phyloP scores from a whole-genome alignment of 2,797 vertebrate species.

The Pagetopsis macropterus region DNA sequence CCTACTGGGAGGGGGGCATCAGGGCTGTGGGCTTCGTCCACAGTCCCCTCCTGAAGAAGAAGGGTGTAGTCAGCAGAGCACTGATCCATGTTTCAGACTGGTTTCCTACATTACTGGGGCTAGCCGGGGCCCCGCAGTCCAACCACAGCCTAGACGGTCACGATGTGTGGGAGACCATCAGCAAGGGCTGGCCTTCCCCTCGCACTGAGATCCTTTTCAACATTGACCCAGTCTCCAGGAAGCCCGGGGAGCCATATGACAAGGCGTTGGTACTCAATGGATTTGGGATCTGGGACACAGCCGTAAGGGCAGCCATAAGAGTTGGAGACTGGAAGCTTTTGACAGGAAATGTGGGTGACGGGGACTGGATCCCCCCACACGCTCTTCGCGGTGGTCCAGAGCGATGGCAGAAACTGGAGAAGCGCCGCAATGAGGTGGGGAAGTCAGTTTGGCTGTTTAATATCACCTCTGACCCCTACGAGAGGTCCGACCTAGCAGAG shows the following conservation, averaged over 20 bases:
- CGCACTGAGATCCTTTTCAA: constrained; percentile 95
- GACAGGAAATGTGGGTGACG: constrained; percentile 91
- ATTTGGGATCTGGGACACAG: constrained; percentile 95
- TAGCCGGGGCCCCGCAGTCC: constrained; percentile 84
- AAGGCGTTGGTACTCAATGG: constrained; percentile 84
- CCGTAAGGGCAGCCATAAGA: constrained; percentile 90
- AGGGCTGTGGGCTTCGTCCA: constrained; percentile 93
- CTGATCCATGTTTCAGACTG: constrained; percentile 95
- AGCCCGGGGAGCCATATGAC: constrained; percentile 83
- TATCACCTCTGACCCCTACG: constrained; percentile 89
- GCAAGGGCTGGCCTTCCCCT: constrained; percentile 87
- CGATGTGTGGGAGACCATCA: constrained; percentile 91
- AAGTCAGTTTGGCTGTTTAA: constrained; percentile 96
- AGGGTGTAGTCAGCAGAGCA: constrained; percentile 86
- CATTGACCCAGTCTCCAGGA: constrained; percentile 93
- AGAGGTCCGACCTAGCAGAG: constrained; percentile 89
- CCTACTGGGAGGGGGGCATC: constrained; percentile 96
- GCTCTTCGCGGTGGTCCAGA: constrained; percentile 85
- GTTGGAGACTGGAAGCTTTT: constrained; percentile 93
- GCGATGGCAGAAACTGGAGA: constrained; percentile 88
- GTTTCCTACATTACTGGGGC: constrained; percentile 91
- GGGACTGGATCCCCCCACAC: constrained; percentile 93
- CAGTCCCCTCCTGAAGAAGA: constrained; percentile 90
- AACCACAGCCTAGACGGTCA: constrained; percentile 88
- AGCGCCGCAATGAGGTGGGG: constrained; percentile 80